Percentiles rank a stretch among this genome's conserved stretches.
Conservation (phyloP, 2,888 invertebrate species). For the Bruchidius siliquastri region DNA sequence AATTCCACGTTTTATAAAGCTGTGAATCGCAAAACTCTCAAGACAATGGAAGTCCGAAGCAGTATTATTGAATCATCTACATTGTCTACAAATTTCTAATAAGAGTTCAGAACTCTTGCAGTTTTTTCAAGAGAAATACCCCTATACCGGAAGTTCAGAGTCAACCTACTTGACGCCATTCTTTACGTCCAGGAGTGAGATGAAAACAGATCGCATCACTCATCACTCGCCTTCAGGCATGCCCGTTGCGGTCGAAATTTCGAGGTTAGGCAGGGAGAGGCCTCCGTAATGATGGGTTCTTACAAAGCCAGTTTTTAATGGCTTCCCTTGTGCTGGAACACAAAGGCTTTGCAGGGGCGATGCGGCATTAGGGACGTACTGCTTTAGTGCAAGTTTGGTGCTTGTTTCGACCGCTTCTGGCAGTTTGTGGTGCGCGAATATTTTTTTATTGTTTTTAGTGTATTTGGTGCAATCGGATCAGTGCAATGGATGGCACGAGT, state of each 20-base stretch:
- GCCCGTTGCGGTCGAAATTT: neutral
- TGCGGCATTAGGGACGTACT: neutral
- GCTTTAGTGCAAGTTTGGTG: neutral
- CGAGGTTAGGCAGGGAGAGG: neutral
- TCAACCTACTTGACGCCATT: no score
- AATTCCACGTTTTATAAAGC: no score
- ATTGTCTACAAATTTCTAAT: no score
- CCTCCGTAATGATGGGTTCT: slow-evolving; percentile 40
- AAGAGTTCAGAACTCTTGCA: no score
- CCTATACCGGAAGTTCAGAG: no score
- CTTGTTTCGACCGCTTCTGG: neutral
- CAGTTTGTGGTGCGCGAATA: neutral
- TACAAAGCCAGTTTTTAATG: slow-evolving; percentile 47
- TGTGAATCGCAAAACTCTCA: no score
- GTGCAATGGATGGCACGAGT: neutral
- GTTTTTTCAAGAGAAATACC: no score
- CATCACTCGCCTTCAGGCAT: slow-evolving; percentile 10
- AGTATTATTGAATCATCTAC: no score
- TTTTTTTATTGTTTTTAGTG: neutral
- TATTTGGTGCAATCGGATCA: neutral
- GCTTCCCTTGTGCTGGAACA: slow-evolving; percentile 39
- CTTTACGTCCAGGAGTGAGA: neutral
- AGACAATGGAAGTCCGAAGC: no score
- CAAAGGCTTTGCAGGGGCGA: neutral
- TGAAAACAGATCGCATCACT: neutral